Conservation (phyloP, 2,888 invertebrate genomes). For the Nephrotoma flavescens region DNA sequence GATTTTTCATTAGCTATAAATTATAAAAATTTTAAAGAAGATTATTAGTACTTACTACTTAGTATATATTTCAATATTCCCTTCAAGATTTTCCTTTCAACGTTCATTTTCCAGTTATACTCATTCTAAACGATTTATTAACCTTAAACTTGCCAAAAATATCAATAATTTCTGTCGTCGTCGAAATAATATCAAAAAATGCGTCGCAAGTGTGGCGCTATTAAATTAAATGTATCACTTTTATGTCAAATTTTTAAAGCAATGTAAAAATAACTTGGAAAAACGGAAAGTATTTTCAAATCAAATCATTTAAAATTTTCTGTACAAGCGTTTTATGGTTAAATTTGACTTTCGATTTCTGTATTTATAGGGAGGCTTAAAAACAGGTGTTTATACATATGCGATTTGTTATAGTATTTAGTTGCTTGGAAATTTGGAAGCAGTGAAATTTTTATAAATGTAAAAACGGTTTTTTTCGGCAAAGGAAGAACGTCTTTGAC, state of each 20-base stretch:
- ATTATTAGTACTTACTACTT: background rate
- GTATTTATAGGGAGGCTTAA: too few relatives aligned
- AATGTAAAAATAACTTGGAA: background rate
- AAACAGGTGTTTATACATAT: too few relatives aligned
- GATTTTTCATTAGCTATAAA: background rate
- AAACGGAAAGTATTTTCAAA: background rate
- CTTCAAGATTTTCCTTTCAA: background rate
- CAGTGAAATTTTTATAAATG: too few relatives aligned
- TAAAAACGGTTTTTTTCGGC: too few relatives aligned
- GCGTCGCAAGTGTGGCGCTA: background rate
- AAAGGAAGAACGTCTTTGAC: too few relatives aligned
- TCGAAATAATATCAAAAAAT: background rate
- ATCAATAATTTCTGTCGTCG: background rate
- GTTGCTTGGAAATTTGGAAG: too few relatives aligned
- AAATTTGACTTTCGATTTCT: too few relatives aligned
- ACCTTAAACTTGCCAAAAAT: too few relatives aligned
- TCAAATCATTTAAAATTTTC: too few relatives aligned
- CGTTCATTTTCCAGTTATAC: background rate
- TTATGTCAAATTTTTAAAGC: background rate
- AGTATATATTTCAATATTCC: background rate
- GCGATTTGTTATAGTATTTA: too few relatives aligned
- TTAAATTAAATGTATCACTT: background rate
- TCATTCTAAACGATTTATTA: background rate
- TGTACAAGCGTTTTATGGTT: too few relatives aligned
- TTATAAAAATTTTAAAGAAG: background rate